These are phyloP conservation scores for Panopea generosa DNA, from an alignment of 2,888 invertebrate genomes.

Conservation along the genomic window DNA sequence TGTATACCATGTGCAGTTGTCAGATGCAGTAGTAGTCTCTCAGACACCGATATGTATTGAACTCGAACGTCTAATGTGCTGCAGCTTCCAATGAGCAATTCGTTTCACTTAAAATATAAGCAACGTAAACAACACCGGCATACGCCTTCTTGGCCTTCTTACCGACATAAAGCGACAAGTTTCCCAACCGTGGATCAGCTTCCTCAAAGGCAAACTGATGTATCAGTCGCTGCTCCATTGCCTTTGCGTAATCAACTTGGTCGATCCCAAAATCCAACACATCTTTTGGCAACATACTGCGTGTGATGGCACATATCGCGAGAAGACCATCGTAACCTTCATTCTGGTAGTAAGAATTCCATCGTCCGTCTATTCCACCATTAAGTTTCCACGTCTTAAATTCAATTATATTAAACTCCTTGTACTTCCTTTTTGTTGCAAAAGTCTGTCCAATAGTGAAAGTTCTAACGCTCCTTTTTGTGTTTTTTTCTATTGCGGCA, in stretches of 20 bases:
- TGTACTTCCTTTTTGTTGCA: conserved; percentile 3
- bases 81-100: no score
- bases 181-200: conserved; percentile 5
- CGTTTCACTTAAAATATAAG: no score
- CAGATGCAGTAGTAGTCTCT: no score
- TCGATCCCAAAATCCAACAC: background rate
- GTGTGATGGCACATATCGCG: conserved; percentile 5
- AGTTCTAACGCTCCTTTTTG: conserved; percentile 5
- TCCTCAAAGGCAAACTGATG: conserved; percentile 13
- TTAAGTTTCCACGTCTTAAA: conserved; percentile 14
- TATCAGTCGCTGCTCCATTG: conserved; percentile 16
- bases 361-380: conserved; percentile 14
- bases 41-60: no score
- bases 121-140: conserved; percentile 9
- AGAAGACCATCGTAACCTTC: conserved; percentile 14
- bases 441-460: conserved; percentile 17
- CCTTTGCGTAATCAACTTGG: conserved; percentile 5
- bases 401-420: background rate
- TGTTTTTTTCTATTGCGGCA: no score
- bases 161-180: background rate
- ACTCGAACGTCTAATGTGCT: no score
- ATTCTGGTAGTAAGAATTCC: conserved; percentile 2
- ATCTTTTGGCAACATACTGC: background rate
- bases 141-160: background rate
- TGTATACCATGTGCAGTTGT: no score